Base-by-base conservation (phyloP, 1,140 invertebrate species). In the Pogonus chalceus region DNA sequence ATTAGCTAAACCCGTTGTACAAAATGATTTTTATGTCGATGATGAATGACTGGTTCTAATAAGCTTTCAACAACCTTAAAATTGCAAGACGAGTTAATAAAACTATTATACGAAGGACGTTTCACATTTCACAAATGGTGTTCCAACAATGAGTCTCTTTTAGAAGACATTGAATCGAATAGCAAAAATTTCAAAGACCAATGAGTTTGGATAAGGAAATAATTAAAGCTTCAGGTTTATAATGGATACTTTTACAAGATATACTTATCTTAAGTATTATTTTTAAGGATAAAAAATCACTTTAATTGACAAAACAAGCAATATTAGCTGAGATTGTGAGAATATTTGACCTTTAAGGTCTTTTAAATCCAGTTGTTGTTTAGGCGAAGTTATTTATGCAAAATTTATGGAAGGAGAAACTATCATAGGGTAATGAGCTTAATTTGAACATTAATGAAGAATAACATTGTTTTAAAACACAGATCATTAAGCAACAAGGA, bases 11-110 rank as follows among this genome's bases (percentile, higher is more conserved):
- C 20, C 54, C 2, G 58, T 68, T 1, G 61, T 70, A 4, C 31
- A 56, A 26, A 54, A 35, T 0, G 65, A 72, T 62, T 68, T 72
- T 51, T 74, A 73, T 46, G 67, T 73, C 0, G 72, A 76, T 60
- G 72, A 75, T 58, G 20, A 2, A 39, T 70, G 3, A 64, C 65
- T 0, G 68, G 70, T 1, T 35, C 52, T 16, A 53, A 72, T 51
- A 49, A 2, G 48, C 0, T 62, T n/a, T 22, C 49, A 21, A 20
- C 56, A 1, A 37, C 52, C 7, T 1, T n/a, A n/a, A n/a, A 43
- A 43, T 18, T 43, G 3, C 7, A 4, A 18, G 18, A 9, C 9
- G 18, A 43, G 18, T 18, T 18, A 10, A 31, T 4, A 14, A 7
- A 10, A n/a, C n/a, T 43, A 16, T 43, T 43, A 12, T 9, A 18